A percentile compares a stretch with the other conserved stretches of the same genome.
These are phyloP conservation scores for Chamaea fasciata DNA, from an alignment of 2,113 vertebrate genomes.

Conservation along the genomic window DNA sequence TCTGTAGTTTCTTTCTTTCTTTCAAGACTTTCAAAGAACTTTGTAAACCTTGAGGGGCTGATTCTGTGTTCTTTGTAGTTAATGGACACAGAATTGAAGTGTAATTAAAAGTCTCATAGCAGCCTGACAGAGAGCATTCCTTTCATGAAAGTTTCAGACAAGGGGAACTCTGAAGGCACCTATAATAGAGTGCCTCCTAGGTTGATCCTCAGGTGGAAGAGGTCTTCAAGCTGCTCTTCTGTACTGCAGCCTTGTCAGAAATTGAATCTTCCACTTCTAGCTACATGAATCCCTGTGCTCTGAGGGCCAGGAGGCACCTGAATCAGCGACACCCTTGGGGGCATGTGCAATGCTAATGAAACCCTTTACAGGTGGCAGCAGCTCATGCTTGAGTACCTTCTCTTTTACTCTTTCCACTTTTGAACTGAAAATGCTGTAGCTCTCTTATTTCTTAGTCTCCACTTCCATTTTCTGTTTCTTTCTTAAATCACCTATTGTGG, in stretches of 20 bases:
- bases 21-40: background rate
- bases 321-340: background rate
- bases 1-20: background rate
- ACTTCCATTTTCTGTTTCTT: background rate
- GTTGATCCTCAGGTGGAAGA: background rate
- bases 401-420: background rate
- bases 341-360: background rate
- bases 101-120: background rate
- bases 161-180: background rate
- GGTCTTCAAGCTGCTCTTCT: background rate
- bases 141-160: background rate
- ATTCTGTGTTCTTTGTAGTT: background rate
- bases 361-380: background rate
- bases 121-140: background rate
- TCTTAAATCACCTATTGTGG: background rate
- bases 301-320: background rate
- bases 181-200: background rate
- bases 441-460: background rate
- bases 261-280: background rate
- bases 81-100: slow-evolving; percentile 9
- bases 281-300: background rate
- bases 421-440: background rate
- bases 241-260: background rate
- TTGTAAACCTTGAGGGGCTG: background rate
- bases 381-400: background rate